Evolutionary conservation across 2,113 vertebrate genomes (phyloP), one percentile per base, ranked within the genome.

Genomic region (Heterotilapia buettikoferi): DNA sequence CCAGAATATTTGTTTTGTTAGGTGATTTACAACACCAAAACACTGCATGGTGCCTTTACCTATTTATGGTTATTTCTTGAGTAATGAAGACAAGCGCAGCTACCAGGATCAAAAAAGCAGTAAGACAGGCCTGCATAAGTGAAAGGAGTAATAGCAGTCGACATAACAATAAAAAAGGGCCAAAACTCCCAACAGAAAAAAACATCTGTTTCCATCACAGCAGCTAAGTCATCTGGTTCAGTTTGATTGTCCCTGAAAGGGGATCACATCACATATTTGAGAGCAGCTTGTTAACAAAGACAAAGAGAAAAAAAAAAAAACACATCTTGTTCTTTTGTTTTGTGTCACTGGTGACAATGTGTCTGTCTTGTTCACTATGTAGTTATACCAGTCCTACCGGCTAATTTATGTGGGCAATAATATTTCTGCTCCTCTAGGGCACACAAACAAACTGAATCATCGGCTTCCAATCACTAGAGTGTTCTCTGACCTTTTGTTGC

Each of bases 41-140:
- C 10, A 14, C 6, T n/a, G 14, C 16, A 14, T 47, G 12, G 73
- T 76, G 66, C 68, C 66, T 71, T 68, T 85, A 88, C 80, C 83
- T 91, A 90, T 90, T 90, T 90, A 93, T 86, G 85, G 89, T 63
- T 57, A 90, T 86, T 90, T 90, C 53, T 82, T 50, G 5, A 43
- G 40, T 83, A 47, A 84, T 16, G 83, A 14, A 68, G 59, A 38
- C 26, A 79, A 71, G 16, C 8, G 9, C 19, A 45, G 45, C 50
- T 18, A 54, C 63, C 29, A 82, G 79, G 63, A 78, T 81, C 2
- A 4, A 12, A 57, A 76, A 73, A 36, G 80, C n/a, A 66, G 11
- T 4, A 9, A 26, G 33, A 16, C 5, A 19, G 24, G 16, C 84
- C 50, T 50, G 19, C 81, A 53, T 13, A 16, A 16, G 79, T 86